A percentile compares a stretch with the other conserved stretches of the same genome.
These are phyloP conservation scores for Neodiprion virginianus DNA, from an alignment of 1,140 invertebrate genomes.

Conservation along the genomic window DNA sequence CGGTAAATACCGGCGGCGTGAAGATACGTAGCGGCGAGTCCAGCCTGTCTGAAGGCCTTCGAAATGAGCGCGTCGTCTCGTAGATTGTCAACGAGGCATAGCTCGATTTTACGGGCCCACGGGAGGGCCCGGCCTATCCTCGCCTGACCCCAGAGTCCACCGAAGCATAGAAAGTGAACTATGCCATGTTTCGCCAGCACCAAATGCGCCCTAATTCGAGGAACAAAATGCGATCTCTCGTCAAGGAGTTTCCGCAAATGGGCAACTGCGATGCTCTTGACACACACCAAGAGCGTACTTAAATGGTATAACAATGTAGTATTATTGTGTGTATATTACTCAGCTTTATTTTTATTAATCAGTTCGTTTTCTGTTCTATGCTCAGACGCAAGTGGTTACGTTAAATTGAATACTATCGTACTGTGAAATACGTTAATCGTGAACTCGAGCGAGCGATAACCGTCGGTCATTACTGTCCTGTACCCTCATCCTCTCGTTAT, in stretches of 20 bases:
- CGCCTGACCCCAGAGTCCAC: constrained; percentile 54
- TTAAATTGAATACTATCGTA: no score
- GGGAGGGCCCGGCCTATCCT: constrained; percentile 50
- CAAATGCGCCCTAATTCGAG: constrained; percentile 40
- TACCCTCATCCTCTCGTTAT: no score
- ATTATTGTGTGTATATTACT: no score
- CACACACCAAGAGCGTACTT: no score
- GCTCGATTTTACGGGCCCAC: constrained; percentile 51
- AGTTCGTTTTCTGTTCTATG: no score
- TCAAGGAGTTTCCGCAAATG: background rate
- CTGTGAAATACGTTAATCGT: no score
- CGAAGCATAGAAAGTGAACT: constrained; percentile 55
- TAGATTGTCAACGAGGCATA: constrained; percentile 50
- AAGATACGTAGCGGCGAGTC: constrained; percentile 45
- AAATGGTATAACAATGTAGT: no score
- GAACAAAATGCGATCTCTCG: constrained; percentile 10
- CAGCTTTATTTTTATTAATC: no score
- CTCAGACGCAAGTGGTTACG: no score
- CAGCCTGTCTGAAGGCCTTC: constrained; percentile 49
- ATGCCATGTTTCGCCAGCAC: constrained; percentile 47
- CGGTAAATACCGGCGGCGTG: constrained; percentile 48
- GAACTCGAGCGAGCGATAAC: no score
- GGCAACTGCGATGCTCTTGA: no score
- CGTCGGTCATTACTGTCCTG: no score
- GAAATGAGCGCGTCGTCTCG: constrained; percentile 50